Evolutionary conservation across 2,888 invertebrate species (phyloP).

Genomic region (Neoascia interrupta): DNA sequence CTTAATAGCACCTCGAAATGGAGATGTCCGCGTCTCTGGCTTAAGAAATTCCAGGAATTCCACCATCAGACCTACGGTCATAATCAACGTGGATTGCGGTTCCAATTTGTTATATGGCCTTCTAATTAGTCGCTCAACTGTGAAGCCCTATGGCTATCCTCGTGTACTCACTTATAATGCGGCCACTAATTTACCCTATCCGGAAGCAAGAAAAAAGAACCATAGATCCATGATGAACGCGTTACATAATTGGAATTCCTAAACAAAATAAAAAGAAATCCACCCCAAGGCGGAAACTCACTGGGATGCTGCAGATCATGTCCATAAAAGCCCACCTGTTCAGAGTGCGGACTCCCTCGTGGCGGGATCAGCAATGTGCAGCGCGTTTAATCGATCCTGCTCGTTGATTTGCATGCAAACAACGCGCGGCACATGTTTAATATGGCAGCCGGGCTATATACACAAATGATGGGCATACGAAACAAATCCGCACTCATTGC

Average conservation of each 20-base stretch:
- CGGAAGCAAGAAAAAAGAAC: constrained; percentile 36
- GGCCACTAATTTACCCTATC: constrained; percentile 37
- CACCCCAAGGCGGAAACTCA: constrained; percentile 27
- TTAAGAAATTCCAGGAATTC: no score
- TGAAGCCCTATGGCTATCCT: no score
- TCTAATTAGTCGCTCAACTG: no score
- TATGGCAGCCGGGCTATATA: constrained; percentile 7
- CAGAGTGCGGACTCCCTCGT: constrained; percentile 6
- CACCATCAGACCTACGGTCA: no score
- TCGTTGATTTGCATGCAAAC: constrained; percentile 64
- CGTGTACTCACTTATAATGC: no score
- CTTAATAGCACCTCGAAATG: no score
- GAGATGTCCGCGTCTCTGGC: no score
- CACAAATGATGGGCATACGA: constrained; percentile 36
- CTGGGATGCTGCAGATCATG: constrained; percentile 50
- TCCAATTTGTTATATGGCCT: no score
- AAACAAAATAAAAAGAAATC: constrained; percentile 15
- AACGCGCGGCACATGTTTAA: constrained; percentile 21
- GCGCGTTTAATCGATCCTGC: constrained; percentile 50
- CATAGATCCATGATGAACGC: constrained; percentile 9
- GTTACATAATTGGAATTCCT: constrained; percentile 68
- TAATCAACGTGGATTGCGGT: no score
- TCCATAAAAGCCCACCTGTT: constrained; percentile 66
- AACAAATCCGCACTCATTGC: constrained; percentile 42
- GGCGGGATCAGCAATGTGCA: constrained; percentile 15